phyloP scores from a whole-genome alignment of 30 jellyfish, hydroid and myxozoan genomes.

The Turritopsis dohrnii region DNA sequence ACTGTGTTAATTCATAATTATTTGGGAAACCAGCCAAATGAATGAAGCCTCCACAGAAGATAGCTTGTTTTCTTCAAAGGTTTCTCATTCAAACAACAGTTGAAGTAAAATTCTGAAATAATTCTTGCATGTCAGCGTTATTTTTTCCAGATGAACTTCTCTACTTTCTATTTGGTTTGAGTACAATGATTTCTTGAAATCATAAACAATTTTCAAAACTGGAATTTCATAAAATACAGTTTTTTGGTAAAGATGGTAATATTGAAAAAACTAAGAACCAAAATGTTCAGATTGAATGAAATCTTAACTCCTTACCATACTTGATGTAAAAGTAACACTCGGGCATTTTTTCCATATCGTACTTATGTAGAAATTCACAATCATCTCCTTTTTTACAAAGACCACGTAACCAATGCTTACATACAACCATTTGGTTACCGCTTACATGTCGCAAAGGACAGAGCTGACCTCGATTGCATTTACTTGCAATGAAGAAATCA shows the following conservation, averaged over 20 bases:
- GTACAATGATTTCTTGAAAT: too few relatives aligned
- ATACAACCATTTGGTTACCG: slow-evolving; percentile 92
- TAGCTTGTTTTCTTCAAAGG: too few relatives aligned
- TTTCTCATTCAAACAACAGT: too few relatives aligned
- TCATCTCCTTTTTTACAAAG: slow-evolving; percentile 98
- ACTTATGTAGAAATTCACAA: slow-evolving; percentile 96
- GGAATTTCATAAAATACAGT: too few relatives aligned
- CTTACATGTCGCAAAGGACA: slow-evolving; percentile 94
- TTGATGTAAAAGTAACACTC: slow-evolving; percentile 90
- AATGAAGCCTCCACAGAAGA: too few relatives aligned
- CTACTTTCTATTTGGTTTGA: too few relatives aligned
- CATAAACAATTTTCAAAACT: too few relatives aligned
- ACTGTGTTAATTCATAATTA: too few relatives aligned
- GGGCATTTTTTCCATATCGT: slow-evolving; percentile 98
- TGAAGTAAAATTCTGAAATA: too few relatives aligned
- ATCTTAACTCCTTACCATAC: slow-evolving; percentile 46
- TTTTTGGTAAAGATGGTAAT: background rate
- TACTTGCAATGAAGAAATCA: slow-evolving; percentile 65
- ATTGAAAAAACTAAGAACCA: background rate
- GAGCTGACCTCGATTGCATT: slow-evolving; percentile 82
- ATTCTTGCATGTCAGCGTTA: too few relatives aligned
- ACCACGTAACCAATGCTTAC: slow-evolving; percentile 99
- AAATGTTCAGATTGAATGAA: background rate
- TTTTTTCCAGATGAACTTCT: too few relatives aligned
- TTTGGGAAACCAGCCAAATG: too few relatives aligned